Base-by-base conservation (phyloP, 2,113 vertebrate species). In the Cervus canadensis region DNA sequence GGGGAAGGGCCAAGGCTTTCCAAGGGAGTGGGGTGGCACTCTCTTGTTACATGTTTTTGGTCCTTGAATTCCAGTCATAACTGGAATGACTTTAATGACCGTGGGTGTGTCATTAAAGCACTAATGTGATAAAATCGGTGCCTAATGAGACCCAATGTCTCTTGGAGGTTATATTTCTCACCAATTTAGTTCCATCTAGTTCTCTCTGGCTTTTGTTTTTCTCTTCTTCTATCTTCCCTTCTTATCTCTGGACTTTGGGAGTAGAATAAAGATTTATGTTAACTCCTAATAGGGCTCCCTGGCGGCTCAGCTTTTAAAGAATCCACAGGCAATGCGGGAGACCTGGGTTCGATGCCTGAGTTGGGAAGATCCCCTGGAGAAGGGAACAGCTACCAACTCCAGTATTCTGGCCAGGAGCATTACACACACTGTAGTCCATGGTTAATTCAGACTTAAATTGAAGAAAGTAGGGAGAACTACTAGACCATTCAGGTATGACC, bases 261-360 rank as follows among this genome's bases (percentile, higher is more conserved):
- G 5, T 79, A 74, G 14, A 1, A 74, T 79, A 79, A 50, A 79
- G 76, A 79, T 79, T 79, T 79, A 50, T 50, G 45, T 79, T 33
- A 33, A 33, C 28, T 79, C 15, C 76, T 50, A 17, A 48, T 50
- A 50, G 28, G 28, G 17, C n/a, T 71, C 4, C 2, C 64, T 71
- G n/a, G n/a, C 0, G 0, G 17, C n/a, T 71, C 64, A 71, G n/a
- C n/a, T 11, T 4, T 17, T 71, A 36, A 36, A 71, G n/a, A 36
- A 67, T 67, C n/a, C 64, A 21, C 64, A 17, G 19, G n/a, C 33
- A 67, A 67, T 11, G 17, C 5, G 4, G n/a, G n/a, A 71, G n/a
- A 71, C n/a, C n/a, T 71, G 17, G 17, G 64, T 36, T 71, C 17
- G 0, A 6, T 21, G n/a, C 4, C 64, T 71, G 64, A 36, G n/a